Base-by-base conservation (phyloP, 2,888 invertebrate species). In the Eristalis tenax region DNA sequence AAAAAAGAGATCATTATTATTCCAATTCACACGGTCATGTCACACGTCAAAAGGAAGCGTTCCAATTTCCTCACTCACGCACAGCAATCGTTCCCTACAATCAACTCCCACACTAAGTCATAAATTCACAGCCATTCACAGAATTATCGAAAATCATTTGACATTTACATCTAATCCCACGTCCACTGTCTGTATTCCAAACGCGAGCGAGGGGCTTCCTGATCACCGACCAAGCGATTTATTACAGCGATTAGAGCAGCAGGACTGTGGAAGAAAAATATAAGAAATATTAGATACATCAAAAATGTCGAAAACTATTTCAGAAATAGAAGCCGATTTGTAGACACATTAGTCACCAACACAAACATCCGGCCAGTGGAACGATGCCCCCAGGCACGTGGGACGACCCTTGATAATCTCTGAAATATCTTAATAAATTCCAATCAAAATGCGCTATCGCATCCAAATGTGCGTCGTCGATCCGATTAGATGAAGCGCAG, bases 311-410 rank as follows among this genome's bases (percentile, higher is more conserved):
- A 50, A 50, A 50, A 50, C 50, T 50, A 28, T 38, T 73, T 73
- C 26, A 26, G 40, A 73, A 73, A 43, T 43, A 61, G 18, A 73
- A 73, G 63, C 61, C 61, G 59, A 73, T 73, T 73, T 73, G 61
- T 73, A 61, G 71, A 15, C 59, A 63, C 71, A 73, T 73, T 61
- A 59, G 59, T 73, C 61, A 73, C 59, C 43, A 22, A 26, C 3
- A 61, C 71, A 61, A 40, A 73, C 71, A 63, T 40, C 38, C 61
- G 40, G 26, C 15, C 18, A 13, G 18, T 26, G 38, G 18, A 50
- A 5, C 8, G 18, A 50, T 40, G 18, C 6, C 28, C 15, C 13
- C 5, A 35, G 40, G 71, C 71, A 18, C 15, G 61, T 28, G 63
- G 71, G 71, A 28, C 18, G 61, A 26, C 28, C 38, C 40, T n/a